A percentile compares a stretch with the other conserved stretches of the same genome.
Evolutionary conservation across 2,888 invertebrate species (phyloP).

Genomic region (Thereva nobilitata): DNA sequence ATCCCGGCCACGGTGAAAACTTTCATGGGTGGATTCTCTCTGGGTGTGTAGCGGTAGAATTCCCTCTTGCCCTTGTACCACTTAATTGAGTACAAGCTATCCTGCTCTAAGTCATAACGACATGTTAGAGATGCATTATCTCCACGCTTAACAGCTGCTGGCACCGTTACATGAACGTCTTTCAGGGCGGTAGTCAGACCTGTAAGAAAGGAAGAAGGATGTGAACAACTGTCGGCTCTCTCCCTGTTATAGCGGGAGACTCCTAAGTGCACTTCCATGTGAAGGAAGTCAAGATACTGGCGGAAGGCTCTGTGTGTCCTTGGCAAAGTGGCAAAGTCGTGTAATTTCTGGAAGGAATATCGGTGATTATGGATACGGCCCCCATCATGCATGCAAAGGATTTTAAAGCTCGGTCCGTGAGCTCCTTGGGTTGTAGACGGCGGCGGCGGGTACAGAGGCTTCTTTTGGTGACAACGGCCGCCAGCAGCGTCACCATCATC

Average conservation of each 20-base stretch:
- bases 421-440: constrained; percentile 1
- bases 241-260: too few species aligned
- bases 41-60: constrained; percentile 68
- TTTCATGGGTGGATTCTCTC: constrained; percentile 67
- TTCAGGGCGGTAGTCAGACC: constrained; percentile 56
- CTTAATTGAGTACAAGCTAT: constrained; percentile 69
- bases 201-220: constrained; percentile 44
- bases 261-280: constrained; percentile 29
- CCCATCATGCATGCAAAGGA: constrained; percentile 5
- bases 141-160: constrained; percentile 65
- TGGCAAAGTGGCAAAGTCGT: constrained; percentile 2
- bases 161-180: constrained; percentile 65
- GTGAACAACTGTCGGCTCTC: background rate
- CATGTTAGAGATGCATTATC: constrained; percentile 65
- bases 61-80: constrained; percentile 70
- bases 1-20: constrained; percentile 67
- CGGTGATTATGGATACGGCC: constrained; percentile 3
- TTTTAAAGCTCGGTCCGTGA: too few species aligned
- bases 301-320: too few species aligned
- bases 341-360: constrained; percentile 14
- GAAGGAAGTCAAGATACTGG: background rate
- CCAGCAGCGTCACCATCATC: background rate
- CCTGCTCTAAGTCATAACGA: constrained; percentile 68
- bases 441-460: background rate
- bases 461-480: background rate